Base-by-base conservation (phyloP, 2,113 vertebrate genomes). In the Anguilla rostrata region DNA sequence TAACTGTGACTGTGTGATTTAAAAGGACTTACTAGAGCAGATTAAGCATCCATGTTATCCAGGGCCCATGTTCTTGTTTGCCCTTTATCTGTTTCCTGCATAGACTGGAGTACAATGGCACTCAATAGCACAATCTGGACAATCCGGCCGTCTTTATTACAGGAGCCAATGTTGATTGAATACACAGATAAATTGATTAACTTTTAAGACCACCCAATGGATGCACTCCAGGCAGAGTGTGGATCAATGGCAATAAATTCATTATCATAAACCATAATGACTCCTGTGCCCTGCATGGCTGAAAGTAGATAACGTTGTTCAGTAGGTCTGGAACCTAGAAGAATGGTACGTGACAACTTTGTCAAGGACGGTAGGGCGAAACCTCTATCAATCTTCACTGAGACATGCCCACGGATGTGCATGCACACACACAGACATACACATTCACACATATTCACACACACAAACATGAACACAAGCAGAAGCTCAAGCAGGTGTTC, bases 11-110 rank as follows among this genome's bases (percentile, higher is more conserved):
- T 82, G 46, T 82, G n/a, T 82, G 81, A 82, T 22, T 29, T 43
- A 39, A 43, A n/a, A 82, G 22, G 41, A 26, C 41, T 82, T 53
- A 46, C 46, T 49, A 53, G 41, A n/a, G 26, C 41, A 82, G 43
- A 82, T 82, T 12, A 82, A 20, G 41, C 46, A 49, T 82, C 46
- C 40, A n/a, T 53, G 39, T 49, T 43, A 43, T 81, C 53, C 86
- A 88, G 46, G 88, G 83, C 86, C 63, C 88, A 81, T 63, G 87
- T 90, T 85, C 75, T 84, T 78, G 86, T 87, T 87, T 91, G 86
- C 53, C 81, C 81, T 82, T 82, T 82, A 82, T 82, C 81, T n/a
- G 16, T 53, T 53, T 82, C 20, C 81, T 53, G 26, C 43, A 53
- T 26, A 49, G 41, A 82, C 11, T 39, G 26, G 20, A 43, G 46